These are phyloP conservation scores for Aldrovandia affinis DNA, from an alignment of 2,797 vertebrate species.

Conservation along the genomic window DNA sequence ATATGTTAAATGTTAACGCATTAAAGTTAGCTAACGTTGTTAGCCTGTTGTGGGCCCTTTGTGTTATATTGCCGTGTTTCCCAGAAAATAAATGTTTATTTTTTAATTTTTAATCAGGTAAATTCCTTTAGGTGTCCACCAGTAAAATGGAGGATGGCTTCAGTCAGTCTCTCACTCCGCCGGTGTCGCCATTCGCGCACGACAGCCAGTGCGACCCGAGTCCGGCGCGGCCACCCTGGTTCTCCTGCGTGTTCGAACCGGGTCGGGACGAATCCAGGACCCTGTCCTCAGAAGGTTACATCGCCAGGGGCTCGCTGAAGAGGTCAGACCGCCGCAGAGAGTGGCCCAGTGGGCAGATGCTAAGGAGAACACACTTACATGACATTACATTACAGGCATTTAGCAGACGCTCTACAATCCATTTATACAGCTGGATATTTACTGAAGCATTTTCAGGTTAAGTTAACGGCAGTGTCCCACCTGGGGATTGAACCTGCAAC, in stretches of 20 bases:
- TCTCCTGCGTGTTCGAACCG: slow-evolving; percentile 80
- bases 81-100: background rate
- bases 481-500: too few relatives aligned
- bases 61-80: too few relatives aligned
- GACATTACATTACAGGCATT: too few relatives aligned
- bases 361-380: background rate
- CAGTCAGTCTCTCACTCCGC: slow-evolving; percentile 73
- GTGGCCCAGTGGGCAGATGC: background rate
- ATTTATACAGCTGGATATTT: too few relatives aligned
- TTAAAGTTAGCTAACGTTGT: too few relatives aligned
- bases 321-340: slow-evolving; percentile 68
- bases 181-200: slow-evolving; percentile 74
- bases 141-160: slow-evolving; percentile 80
- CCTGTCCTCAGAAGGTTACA: slow-evolving; percentile 81
- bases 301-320: slow-evolving; percentile 84
- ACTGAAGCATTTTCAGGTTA: background rate
- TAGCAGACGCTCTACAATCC: too few relatives aligned
- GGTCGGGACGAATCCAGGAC: slow-evolving; percentile 67
- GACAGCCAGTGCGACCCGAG: slow-evolving; percentile 74
- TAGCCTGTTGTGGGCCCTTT: too few relatives aligned
- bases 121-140: background rate
- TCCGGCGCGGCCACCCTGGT: slow-evolving; percentile 71
- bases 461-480: too few relatives aligned
- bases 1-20: too few relatives aligned
- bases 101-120: background rate